phyloP scores from a whole-genome alignment of 2,113 vertebrate genomes.

The Microtus richardsoni region DNA sequence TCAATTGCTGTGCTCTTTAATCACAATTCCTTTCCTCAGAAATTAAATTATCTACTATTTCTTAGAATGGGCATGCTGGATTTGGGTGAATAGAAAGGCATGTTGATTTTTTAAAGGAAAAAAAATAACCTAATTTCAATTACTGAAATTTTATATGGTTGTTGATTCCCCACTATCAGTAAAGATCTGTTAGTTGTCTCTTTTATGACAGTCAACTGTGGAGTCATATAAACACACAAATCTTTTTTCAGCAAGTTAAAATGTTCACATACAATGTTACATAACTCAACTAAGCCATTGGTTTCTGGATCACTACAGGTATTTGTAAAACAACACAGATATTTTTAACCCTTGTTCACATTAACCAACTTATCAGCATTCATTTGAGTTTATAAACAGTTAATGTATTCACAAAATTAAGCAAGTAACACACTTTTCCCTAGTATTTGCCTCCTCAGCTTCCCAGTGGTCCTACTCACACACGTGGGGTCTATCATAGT shows the following conservation, averaged over 20 bases:
- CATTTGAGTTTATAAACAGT: neutral
- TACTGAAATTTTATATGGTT: neutral
- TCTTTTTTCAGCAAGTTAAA: neutral
- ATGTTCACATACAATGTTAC: neutral
- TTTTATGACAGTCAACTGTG: neutral
- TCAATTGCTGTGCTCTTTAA: neutral
- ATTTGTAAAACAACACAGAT: neutral
- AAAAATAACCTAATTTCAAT: neutral
- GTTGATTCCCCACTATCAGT: neutral
- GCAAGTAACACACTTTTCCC: neutral
- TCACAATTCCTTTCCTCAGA: neutral
- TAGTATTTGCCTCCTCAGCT: neutral
- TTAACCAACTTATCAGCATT: neutral
- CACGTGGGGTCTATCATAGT: neutral
- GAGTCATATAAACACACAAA: neutral
- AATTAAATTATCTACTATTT: neutral
- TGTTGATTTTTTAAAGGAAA: neutral
- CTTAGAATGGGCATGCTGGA: neutral
- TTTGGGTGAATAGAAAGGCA: neutral
- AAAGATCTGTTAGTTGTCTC: neutral
- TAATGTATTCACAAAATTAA: neutral
- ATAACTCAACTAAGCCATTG: neutral
- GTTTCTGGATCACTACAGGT: neutral
- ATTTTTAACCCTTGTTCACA: neutral
- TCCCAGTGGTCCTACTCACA: neutral